These are phyloP conservation scores for Platorchestia sp. DNA, from an alignment of 1,140 invertebrate genomes.

Conservation along the genomic window DNA sequence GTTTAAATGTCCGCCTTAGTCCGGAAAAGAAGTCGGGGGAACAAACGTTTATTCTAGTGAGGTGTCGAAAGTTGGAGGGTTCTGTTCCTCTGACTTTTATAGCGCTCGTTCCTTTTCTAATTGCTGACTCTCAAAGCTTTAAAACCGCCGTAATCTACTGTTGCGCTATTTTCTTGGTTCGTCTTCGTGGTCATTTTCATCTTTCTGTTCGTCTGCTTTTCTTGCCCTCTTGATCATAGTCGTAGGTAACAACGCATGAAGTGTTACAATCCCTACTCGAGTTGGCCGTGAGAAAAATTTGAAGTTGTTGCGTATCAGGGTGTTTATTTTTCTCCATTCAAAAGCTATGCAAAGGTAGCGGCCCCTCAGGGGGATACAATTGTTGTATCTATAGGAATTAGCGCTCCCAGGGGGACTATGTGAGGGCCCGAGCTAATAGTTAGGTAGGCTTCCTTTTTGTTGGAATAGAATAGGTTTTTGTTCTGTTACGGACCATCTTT, in stretches of 20 bases:
- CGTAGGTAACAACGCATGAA: neutral
- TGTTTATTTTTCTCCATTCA: neutral
- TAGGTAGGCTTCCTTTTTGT: too few species aligned
- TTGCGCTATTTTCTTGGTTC: neutral
- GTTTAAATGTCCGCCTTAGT: constrained; percentile 35
- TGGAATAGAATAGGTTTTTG: too few species aligned
- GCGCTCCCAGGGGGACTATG: too few species aligned
- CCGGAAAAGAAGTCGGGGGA: constrained; percentile 36
- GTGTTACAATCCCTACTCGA: neutral
- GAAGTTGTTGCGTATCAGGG: neutral
- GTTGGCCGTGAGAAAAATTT: neutral
- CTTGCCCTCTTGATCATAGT: neutral
- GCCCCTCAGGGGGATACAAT: too few species aligned
- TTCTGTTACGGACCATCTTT: too few species aligned
- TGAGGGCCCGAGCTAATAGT: too few species aligned
- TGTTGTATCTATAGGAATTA: too few species aligned
- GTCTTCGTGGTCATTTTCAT: neutral
- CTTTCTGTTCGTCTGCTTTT: neutral
- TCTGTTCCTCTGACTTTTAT: constrained; percentile 52
- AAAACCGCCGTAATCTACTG: neutral
- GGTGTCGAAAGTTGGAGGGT: constrained; percentile 39
- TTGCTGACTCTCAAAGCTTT: constrained; percentile 49
- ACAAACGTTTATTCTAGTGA: constrained; percentile 52
- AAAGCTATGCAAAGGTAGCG: neutral
- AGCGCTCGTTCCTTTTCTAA: constrained; percentile 51